Evolutionary conservation across 2,888 invertebrate genomes (phyloP), one percentile per base, ranked within the genome.

Genomic region (Leucophenga montana): DNA sequence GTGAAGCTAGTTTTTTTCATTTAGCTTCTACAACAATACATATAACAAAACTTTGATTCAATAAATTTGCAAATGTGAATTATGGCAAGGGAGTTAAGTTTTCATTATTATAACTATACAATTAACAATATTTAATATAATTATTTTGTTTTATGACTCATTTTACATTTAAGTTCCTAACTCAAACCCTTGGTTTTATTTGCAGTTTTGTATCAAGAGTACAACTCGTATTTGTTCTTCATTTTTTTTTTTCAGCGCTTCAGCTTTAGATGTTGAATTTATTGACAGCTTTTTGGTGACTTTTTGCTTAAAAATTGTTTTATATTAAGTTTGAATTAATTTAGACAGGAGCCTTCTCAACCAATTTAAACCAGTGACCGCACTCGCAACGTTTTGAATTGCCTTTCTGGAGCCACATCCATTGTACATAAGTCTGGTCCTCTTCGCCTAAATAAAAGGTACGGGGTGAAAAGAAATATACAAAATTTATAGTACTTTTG

Each of bases 321-420:
- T 66, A 79, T 77, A 81, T 81, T 78, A 79, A 75, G 74, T 75
- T 82, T 82, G 79, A 79, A 76, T 82, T 73, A 77, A 77, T 89
- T 93, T 93, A 94, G 85, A 93, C 86, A 77, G 93, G 92, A 76
- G 92, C 90, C 89, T 94, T 94, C 89, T 94, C 94, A 71, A 94
- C 92, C 82, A 98, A 91, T 90, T 97, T 96, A 91, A 97, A 98
- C 97, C 97, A 98, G 88, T 97, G 94, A 70, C 99, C 99, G 89
- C 99, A 99, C 87, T 95, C 95, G 87, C 98, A 99, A 82, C 98
- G 93, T 86, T 95, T 95, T 73, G 96, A 94, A 80, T 93, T 92
- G 50, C 95, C 98, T 90, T 94, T 92, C 88, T 97, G 94, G 84
- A 99, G 90, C 95, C 97, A 97, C 94, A 98, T 96, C 96, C 97